Base-by-base conservation (phyloP, 2,113 vertebrate species). In the Pardalotus punctatus region DNA sequence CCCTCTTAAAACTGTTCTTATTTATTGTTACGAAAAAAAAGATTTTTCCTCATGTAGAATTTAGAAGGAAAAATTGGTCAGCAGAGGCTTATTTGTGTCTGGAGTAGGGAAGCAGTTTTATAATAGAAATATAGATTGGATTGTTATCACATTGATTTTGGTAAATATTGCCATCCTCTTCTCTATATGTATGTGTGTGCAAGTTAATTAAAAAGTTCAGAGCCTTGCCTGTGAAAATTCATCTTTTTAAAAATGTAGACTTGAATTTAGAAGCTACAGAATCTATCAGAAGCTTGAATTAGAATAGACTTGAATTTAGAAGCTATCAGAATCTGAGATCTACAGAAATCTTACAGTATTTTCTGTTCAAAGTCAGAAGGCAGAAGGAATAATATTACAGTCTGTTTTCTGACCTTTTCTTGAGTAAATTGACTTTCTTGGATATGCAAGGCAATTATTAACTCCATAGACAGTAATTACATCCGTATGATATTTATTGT, bases 331-430 rank as follows among this genome's bases (percentile, higher is more conserved):
- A n/a, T n/a, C n/a, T 92, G 92, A 94, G 83, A 54, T 71, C 45
- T 88, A 38, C 45, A 83, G 60, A 88, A 86, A 43, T 77, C 38
- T 86, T 74, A 21, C 48, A 73, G 16, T 5, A 6, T 54, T 81
- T 87, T 73, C 58, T 85, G 5, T 77, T 86, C 22, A 4, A 86
- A 89, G 47, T 17, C 54, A 84, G 50, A 72, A 73, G 31, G 62
- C 60, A 73, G 64, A 89, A 85, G 74, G 80, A 90, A 13, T 65
- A 89, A 92, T 48, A 57, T 48, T 84, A 61, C 64, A 85, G 65
- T 42, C 58, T 90, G 57, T 90, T 90, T 95, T 62, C 62, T 93
- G 86, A 77, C 93, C 65, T 95, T 97, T 95, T 76, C 87, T 83
- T 71, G 48, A 93, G 43, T 36, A 88, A 91, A 84, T 88, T 88